Base-by-base conservation (phyloP, 2,888 invertebrate genomes). In the Brachylomia viminalis region DNA sequence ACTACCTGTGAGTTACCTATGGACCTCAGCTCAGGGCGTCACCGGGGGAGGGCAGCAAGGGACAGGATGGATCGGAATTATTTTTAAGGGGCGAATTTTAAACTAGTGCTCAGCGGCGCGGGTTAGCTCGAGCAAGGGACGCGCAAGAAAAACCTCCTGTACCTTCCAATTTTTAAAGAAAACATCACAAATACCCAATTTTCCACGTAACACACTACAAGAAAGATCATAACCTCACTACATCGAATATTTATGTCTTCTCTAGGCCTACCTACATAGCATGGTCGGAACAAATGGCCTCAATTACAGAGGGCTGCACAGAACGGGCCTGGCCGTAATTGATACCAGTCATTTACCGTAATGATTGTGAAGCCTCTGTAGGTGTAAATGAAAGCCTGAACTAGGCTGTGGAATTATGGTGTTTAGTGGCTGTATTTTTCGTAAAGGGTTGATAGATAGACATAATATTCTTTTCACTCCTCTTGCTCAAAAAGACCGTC, bases 261-360 rank as follows among this genome's bases (percentile, higher is more conserved):
- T 52, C 49, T 30, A 23, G 20, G 59, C 62, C 58, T 45, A 64
- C 59, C 47, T 47, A 52, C 56, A 47, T 54, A 59, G 85, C 71
- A 68, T 71, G 59, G 56, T 27, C 56, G 70, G 61, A 62, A 87
- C 73, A 75, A 85, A 87, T 85, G 78, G 70, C 76, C 52, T 61
- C 87, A 68, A 85, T 87, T 81, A 85, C 33, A 54, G 69, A 30
- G 45, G 62, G 47, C 59, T 61, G 76, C 62, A 72, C 61, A 33
- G 70, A 72, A 64, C 54, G 77, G 45, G 49, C 62, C 65, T 67
- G 65, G 17, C 49, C 56, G 77, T 85, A 85, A 85, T 87, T 77
- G 79, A 85, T 87, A 82, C 73, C 33, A 73, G 82, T 77, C 82
- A 49, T 85, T 85, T 87, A 61, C 66, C 10, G 70, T 85, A 85